phyloP scores from a whole-genome alignment of 2,797 vertebrate genomes.

The Botia kubotai region DNA sequence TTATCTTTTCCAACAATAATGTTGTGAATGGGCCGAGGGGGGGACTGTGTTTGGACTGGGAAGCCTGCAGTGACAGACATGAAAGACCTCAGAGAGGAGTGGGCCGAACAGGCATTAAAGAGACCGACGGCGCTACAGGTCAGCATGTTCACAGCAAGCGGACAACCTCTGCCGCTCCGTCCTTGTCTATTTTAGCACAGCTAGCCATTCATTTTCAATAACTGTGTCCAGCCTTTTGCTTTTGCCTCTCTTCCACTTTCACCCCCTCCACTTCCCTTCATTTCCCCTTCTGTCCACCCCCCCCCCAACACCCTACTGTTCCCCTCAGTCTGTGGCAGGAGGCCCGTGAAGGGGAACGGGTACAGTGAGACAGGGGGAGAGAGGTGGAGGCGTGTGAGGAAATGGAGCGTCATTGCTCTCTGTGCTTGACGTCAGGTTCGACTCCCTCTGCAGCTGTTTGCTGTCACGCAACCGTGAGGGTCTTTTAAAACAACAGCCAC shows the following conservation, averaged over 20 bases:
- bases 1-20: slow-evolving; percentile 81
- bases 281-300: not conserved
- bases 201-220: slow-evolving; percentile 30
- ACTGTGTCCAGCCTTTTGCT: slow-evolving; percentile 4
- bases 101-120: slow-evolving; percentile 51
- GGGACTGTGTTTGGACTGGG: slow-evolving; percentile 74
- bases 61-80: slow-evolving; percentile 75
- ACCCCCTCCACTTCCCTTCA: slow-evolving; percentile 21
- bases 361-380: slow-evolving; percentile 55
- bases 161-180: slow-evolving; percentile 41
- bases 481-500: slow-evolving; percentile 48
- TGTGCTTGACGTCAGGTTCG: slow-evolving; percentile 76
- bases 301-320: slow-evolving; percentile 55
- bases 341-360: slow-evolving; percentile 72
- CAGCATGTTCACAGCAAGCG: slow-evolving; percentile 43
- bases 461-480: slow-evolving; percentile 39
- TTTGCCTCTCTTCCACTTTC: slow-evolving; percentile 12
- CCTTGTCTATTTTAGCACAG: slow-evolving; percentile 28
- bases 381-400: slow-evolving; percentile 73
- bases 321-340: slow-evolving; percentile 58
- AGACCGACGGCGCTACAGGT: slow-evolving; percentile 55
- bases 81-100: slow-evolving; percentile 71
- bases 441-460: slow-evolving; percentile 86
- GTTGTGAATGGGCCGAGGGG: slow-evolving; percentile 74
- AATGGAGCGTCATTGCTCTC: slow-evolving; percentile 79